Conservation (phyloP, 1,140 invertebrate species). For the Mycetomoellerius zeteki region DNA sequence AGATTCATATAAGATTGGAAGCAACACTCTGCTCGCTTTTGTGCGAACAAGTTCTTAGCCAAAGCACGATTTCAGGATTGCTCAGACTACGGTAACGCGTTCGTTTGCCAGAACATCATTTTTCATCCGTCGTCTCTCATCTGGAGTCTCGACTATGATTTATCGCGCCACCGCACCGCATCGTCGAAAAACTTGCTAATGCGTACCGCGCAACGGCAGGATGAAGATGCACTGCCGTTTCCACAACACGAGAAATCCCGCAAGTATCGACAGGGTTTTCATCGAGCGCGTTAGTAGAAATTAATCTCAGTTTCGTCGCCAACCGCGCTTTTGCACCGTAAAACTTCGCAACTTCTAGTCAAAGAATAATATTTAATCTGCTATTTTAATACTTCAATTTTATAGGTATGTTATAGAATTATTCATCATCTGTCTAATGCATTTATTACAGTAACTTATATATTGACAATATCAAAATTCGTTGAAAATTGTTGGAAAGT, state of each 20-base stretch:
- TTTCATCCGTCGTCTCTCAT: slow-evolving; percentile 66
- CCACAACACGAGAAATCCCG: slow-evolving; percentile 50
- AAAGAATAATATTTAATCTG: slow-evolving; percentile 42
- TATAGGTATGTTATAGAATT: slow-evolving; percentile 24
- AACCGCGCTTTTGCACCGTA: neutral
- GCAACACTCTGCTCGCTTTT: slow-evolving; percentile 42
- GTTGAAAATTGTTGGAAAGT: neutral
- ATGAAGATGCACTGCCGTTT: slow-evolving; percentile 65
- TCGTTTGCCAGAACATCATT: slow-evolving; percentile 49
- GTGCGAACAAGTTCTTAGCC: slow-evolving; percentile 35
- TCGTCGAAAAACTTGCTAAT: slow-evolving; percentile 72
- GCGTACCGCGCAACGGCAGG: slow-evolving; percentile 50
- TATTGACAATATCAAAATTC: neutral
- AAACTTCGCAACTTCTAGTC: neutral
- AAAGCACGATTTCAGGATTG: slow-evolving; percentile 51
- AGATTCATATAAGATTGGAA: slow-evolving; percentile 33
- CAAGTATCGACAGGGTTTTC: slow-evolving; percentile 59
- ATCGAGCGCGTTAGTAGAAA: slow-evolving; percentile 55
- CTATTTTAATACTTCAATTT: slow-evolving; percentile 25
- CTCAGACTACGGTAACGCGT: slow-evolving; percentile 49
- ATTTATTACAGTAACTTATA: neutral
- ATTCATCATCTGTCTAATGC: neutral
- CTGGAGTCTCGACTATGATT: slow-evolving; percentile 66
- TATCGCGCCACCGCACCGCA: slow-evolving; percentile 60
- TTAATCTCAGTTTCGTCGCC: slow-evolving; percentile 61